Conservation (phyloP, 37 sponge, comb jelly and placozoan genomes). For the Beroe forskalii region DNA sequence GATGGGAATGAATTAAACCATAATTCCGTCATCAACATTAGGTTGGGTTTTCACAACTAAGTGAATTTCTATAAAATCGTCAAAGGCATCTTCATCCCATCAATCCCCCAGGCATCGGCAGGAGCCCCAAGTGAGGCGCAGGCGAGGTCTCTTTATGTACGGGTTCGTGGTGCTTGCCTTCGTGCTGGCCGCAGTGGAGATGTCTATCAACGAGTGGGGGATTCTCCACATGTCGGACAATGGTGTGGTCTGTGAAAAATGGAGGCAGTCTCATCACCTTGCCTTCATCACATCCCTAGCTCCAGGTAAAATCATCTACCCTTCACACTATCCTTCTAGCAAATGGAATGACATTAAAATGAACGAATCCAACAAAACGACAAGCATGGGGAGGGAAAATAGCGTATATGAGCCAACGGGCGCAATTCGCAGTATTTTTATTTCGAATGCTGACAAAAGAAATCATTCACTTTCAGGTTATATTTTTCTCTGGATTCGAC, state of each 20-base stretch:
- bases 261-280: slow-evolving; percentile 43
- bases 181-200: slow-evolving; percentile 2
- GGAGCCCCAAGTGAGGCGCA: slow-evolving; percentile 39
- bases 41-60: too few species aligned
- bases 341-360: too few species aligned
- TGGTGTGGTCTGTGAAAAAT: not conserved
- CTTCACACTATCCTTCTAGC: too few species aligned
- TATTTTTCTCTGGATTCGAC: slow-evolving; percentile 62
- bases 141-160: slow-evolving; percentile 55
- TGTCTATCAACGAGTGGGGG: slow-evolving; percentile 62
- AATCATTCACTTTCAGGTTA: slow-evolving; percentile 12
- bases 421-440: too few species aligned
- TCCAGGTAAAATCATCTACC: slow-evolving; percentile 13
- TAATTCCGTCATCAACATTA: too few species aligned
- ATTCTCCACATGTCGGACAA: slow-evolving; percentile 22
- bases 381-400: too few species aligned
- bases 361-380: too few species aligned
- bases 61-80: too few species aligned
- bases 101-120: slow-evolving; percentile 1
- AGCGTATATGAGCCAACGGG: too few species aligned
- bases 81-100: too few species aligned
- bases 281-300: not conserved
- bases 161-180: slow-evolving; percentile 2
- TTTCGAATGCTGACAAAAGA: too few species aligned
- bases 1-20: too few species aligned